A percentile compares a stretch with the other conserved stretches of the same genome.
These are phyloP conservation scores for Apis dorsata DNA, from an alignment of 1,140 invertebrate genomes.

Conservation along the genomic window DNA sequence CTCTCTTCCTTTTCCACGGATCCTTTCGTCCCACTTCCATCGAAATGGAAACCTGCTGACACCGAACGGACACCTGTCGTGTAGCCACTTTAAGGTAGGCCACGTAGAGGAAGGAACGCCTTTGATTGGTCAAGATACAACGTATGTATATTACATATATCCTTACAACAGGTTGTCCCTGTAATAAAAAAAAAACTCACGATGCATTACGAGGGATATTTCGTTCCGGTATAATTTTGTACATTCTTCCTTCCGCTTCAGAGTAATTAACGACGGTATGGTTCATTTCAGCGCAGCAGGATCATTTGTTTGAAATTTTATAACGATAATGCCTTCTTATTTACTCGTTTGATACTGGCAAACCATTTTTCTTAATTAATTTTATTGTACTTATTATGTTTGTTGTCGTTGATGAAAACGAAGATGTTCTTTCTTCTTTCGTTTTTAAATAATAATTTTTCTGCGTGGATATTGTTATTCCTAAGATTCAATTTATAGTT, in stretches of 20 bases:
- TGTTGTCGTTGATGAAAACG: too few species aligned
- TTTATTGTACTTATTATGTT: too few species aligned
- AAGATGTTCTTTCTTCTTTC: too few species aligned
- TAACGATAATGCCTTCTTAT: neutral
- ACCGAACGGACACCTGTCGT: constrained; percentile 47
- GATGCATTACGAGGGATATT: neutral
- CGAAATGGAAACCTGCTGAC: constrained; percentile 24
- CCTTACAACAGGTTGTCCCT: constrained; percentile 57
- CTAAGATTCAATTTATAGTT: too few species aligned
- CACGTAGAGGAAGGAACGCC: constrained; percentile 26
- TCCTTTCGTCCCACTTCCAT: constrained; percentile 24
- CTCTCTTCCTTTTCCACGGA: neutral
- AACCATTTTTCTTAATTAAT: neutral
- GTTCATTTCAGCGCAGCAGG: neutral
- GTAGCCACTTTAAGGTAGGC: constrained; percentile 48
- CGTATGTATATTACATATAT: constrained; percentile 18
- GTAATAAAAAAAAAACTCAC: constrained; percentile 16
- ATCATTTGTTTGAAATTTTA: neutral
- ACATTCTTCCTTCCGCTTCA: too few species aligned
- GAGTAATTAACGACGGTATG: neutral
- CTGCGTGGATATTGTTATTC: too few species aligned
- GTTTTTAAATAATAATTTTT: too few species aligned
- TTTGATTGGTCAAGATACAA: constrained; percentile 46
- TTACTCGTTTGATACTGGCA: neutral
- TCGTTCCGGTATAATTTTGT: neutral